phyloP scores from a whole-genome alignment of 2,113 vertebrate genomes.

The Hippocampus guttulatus region DNA sequence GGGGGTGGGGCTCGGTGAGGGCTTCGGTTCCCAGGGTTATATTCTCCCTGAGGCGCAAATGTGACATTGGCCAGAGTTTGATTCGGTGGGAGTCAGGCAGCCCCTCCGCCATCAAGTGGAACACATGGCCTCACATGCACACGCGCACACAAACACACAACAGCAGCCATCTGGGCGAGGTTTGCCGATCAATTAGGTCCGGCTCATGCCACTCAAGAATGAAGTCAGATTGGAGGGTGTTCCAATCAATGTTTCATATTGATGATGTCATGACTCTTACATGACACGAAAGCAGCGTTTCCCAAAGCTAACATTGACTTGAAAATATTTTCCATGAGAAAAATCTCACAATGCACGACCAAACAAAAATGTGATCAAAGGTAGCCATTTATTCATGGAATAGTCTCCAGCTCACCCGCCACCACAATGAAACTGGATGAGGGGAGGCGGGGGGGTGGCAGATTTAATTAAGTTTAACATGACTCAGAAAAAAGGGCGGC shows the following conservation, averaged over 20 bases:
- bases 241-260: background rate
- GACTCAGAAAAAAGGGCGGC: no score
- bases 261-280: no score
- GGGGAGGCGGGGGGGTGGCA: no score
- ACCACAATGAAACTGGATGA: no score
- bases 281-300: no score
- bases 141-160: background rate
- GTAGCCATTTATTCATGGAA: no score
- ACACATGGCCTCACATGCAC: conserved; percentile 50
- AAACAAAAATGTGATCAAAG: no score
- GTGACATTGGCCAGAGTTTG: conserved; percentile 70
- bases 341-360: no score
- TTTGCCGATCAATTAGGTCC: conserved; percentile 49
- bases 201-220: conserved; percentile 38
- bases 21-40: conserved; percentile 66
- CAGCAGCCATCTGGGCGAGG: conserved; percentile 50
- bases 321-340: no score
- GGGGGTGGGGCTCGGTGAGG: conserved; percentile 1
- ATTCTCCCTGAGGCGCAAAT: conserved; percentile 53
- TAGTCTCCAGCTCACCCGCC: no score
- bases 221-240: background rate
- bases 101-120: conserved; percentile 53
- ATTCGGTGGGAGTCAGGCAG: conserved; percentile 58
- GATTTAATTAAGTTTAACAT: no score
- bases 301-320: no score